Conservation (phyloP, 2,797 vertebrate genomes). For the Anableps anableps region DNA sequence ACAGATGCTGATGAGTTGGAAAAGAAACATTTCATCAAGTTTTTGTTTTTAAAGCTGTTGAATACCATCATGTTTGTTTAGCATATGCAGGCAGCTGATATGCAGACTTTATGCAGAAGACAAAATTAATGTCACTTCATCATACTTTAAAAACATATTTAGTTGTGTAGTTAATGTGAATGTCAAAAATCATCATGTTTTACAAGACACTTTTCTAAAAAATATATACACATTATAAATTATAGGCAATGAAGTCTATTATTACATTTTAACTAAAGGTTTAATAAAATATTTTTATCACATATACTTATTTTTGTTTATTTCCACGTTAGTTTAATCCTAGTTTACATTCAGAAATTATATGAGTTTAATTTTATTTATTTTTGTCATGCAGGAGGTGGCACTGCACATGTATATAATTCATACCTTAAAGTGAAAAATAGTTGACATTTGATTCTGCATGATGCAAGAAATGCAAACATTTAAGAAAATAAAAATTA, state of each 20-base stretch:
- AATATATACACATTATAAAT: too few relatives aligned
- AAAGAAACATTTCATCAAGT: background rate
- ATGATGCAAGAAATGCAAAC: too few relatives aligned
- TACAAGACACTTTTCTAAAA: background rate
- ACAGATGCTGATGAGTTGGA: background rate
- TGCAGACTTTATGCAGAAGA: background rate
- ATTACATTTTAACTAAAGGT: background rate
- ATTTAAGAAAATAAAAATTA: background rate
- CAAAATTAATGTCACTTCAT: background rate
- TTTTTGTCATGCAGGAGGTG: background rate
- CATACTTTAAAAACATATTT: background rate
- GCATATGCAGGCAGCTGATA: background rate
- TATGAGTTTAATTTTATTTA: background rate
- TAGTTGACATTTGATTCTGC: background rate
- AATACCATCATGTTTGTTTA: background rate
- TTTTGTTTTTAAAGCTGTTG: background rate
- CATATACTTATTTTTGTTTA: background rate
- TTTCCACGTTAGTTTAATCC: background rate
- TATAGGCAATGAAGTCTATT: too few relatives aligned
- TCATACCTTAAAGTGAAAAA: background rate
- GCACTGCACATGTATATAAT: background rate
- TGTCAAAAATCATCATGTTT: background rate
- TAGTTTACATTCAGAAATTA: background rate
- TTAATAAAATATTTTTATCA: background rate
- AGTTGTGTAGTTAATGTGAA: background rate